Conservation (phyloP, 2,888 invertebrate genomes). For the Seira ritae region DNA sequence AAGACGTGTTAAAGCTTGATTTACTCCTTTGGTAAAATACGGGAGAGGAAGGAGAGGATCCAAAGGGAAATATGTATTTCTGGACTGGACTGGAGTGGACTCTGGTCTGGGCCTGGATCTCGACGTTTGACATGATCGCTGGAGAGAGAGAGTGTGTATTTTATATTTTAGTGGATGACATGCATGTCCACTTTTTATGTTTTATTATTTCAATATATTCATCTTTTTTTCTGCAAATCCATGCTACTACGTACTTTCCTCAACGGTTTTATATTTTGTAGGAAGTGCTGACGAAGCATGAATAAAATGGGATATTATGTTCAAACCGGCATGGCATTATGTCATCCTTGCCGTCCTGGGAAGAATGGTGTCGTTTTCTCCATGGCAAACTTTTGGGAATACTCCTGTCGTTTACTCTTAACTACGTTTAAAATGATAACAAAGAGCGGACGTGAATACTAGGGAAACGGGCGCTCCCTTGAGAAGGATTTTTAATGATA, state of each 20-base stretch:
- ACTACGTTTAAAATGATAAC: background rate
- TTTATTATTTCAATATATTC: constrained; percentile 21
- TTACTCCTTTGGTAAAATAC: constrained; percentile 29
- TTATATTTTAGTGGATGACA: background rate
- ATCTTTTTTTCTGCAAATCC: constrained; percentile 16
- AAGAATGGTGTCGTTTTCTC: too few relatives aligned
- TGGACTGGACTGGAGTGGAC: constrained; percentile 5
- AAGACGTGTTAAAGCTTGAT: constrained; percentile 37
- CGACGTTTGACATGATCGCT: background rate
- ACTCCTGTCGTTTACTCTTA: background rate
- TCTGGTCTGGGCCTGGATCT: too few relatives aligned
- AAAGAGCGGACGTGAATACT: background rate
- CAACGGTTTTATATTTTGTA: background rate
- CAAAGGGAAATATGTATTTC: background rate
- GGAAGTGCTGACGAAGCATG: constrained; percentile 15
- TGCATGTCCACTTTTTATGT: constrained; percentile 6
- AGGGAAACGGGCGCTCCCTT: background rate
- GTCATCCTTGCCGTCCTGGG: background rate
- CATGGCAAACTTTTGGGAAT: too few relatives aligned
- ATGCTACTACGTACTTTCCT: background rate
- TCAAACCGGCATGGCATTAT: constrained; percentile 12
- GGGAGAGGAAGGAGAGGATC: background rate
- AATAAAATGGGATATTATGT: constrained; percentile 15
- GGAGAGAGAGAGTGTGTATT: background rate
- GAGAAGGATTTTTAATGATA: constrained; percentile 15